Evolutionary conservation across 35 echinoderm and acorn worm species (phyloP).

Genomic region (Strongylocentrotus purpuratus): DNA sequence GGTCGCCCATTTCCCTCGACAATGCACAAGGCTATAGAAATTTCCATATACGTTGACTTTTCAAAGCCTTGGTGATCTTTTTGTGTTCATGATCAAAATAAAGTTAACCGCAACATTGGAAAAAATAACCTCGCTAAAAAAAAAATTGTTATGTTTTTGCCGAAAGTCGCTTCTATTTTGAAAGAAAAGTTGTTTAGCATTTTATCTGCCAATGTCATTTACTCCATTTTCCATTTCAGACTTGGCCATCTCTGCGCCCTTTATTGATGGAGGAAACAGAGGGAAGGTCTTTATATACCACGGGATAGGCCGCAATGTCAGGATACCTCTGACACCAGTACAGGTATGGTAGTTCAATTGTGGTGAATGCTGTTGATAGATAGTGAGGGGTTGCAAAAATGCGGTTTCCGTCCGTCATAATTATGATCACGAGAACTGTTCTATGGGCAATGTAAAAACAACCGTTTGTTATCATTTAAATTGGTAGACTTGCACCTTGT

Average conservation of each 20-base stretch:
- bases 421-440: no score
- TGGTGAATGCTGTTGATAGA: not conserved
- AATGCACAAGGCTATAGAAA: no score
- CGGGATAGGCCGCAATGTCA: constrained; percentile 12
- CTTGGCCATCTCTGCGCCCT: not conserved
- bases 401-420: not conserved
- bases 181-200: not conserved
- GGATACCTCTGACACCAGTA: not conserved
- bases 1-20: no score
- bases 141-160: no score
- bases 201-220: not conserved
- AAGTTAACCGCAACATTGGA: not conserved
- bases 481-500: no score
- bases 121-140: not conserved
- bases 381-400: not conserved
- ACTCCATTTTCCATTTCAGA: not conserved
- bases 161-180: not conserved
- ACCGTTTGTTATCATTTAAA: no score
- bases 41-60: no score
- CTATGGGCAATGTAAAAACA: no score
- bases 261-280: not conserved
- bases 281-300: constrained; percentile 46
- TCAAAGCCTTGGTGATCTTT: no score
- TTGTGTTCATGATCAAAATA: not conserved
- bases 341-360: not conserved